Evolutionary conservation across 2,888 invertebrate species (phyloP).

Genomic region (Nomada lathburiana): DNA sequence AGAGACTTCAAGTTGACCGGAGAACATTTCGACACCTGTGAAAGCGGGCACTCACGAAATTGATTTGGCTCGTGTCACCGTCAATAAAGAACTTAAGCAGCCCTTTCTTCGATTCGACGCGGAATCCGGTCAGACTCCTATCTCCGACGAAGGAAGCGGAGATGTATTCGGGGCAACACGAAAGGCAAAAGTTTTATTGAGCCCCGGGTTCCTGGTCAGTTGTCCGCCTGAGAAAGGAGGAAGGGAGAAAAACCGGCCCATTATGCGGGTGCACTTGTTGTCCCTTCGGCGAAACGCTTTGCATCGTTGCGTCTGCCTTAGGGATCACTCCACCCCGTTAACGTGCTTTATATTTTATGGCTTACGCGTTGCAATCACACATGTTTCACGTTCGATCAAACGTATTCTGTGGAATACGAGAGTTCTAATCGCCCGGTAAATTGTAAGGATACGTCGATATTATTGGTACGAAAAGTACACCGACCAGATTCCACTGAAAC

Average conservation of each 20-base stretch:
- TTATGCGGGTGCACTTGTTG: constrained; percentile 75
- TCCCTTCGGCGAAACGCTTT: constrained; percentile 71
- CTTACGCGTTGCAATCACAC: no score
- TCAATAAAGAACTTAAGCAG: constrained; percentile 61
- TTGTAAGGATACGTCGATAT: not conserved
- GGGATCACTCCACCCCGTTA: constrained; percentile 48
- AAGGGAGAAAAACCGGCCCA: constrained; percentile 63
- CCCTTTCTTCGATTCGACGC: constrained; percentile 53
- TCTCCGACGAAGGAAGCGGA: constrained; percentile 9
- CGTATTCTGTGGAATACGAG: not conserved
- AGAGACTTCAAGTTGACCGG: constrained; percentile 16
- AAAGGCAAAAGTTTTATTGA: constrained; percentile 69
- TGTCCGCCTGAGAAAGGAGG: constrained; percentile 48
- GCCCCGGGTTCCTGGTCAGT: constrained; percentile 61
- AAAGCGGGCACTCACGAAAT: constrained; percentile 39
- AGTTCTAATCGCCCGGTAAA: not conserved
- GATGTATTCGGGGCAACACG: constrained; percentile 29
- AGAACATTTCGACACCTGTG: constrained; percentile 42
- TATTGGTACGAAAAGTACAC: not conserved
- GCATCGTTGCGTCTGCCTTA: constrained; percentile 66
- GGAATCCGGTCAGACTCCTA: constrained; percentile 54
- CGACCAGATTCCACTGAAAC: constrained; percentile 7
- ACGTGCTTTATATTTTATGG: constrained; percentile 39
- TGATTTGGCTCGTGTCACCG: constrained; percentile 68
- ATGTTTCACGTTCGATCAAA: not conserved